phyloP scores from a whole-genome alignment of 1,140 invertebrate species.

The Drosophila sulfurigaster region DNA sequence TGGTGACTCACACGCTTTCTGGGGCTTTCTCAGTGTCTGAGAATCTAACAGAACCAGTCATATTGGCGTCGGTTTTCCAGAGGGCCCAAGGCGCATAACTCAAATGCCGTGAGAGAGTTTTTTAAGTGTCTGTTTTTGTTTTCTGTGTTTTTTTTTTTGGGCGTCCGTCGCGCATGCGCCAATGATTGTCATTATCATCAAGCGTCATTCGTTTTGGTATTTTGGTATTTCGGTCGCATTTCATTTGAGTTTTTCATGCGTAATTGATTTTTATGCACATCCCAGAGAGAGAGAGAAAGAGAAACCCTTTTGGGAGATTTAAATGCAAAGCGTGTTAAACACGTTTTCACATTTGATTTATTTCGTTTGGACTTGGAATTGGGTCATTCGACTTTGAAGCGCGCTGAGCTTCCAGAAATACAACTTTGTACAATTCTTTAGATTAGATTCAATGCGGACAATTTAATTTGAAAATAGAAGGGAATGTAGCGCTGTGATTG shows the following conservation, averaged over 20 bases:
- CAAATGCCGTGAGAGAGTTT: conserved; percentile 16
- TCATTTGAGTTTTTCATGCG: conserved; percentile 68
- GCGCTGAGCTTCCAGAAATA: conserved; percentile 25
- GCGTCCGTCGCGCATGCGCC: conserved; percentile 35
- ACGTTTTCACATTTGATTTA: conserved; percentile 53
- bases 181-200: conserved; percentile 11
- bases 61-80: conserved; percentile 19
- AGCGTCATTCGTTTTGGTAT: conserved; percentile 6
- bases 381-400: conserved; percentile 50
- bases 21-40: conserved; percentile 11
- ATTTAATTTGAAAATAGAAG: conserved; percentile 30
- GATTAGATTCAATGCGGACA: conserved; percentile 35
- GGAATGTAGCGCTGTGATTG: conserved; percentile 13
- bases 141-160: not conserved
- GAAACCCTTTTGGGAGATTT: conserved; percentile 42
- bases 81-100: not conserved
- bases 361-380: conserved; percentile 41
- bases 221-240: conserved; percentile 21
- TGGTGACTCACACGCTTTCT: conserved; percentile 2
- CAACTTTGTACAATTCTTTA: conserved; percentile 7
- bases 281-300: not conserved
- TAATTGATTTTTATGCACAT: conserved; percentile 77
- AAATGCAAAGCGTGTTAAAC: conserved; percentile 69
- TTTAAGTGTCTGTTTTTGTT: too few relatives aligned
- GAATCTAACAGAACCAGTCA: conserved; percentile 40